These are phyloP conservation scores for Oryzias woworae DNA, from an alignment of 2,113 vertebrate species.

Conservation along the genomic window DNA sequence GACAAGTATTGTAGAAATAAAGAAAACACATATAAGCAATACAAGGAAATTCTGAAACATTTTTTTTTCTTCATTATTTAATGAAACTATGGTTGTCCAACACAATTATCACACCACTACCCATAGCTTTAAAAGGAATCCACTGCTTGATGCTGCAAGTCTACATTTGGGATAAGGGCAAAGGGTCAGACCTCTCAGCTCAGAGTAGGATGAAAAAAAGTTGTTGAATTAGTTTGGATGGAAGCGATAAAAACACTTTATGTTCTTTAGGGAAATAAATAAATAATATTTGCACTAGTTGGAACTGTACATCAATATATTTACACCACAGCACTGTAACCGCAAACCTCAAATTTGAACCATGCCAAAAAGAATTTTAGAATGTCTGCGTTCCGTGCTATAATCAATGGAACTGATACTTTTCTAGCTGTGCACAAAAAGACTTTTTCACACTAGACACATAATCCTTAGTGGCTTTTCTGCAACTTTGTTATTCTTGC, in stretches of 20 bases:
- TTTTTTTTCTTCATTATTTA: no score
- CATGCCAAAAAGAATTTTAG: constrained; percentile 2
- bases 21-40: no score
- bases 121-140: constrained; percentile 29
- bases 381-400: neutral
- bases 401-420: constrained; percentile 7
- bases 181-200: constrained; percentile 43
- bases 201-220: constrained; percentile 47
- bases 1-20: no score
- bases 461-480: constrained; percentile 45
- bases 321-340: constrained; percentile 16
- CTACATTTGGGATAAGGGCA: constrained; percentile 36
- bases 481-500: constrained; percentile 28
- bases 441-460: constrained; percentile 26
- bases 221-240: constrained; percentile 65
- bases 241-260: constrained; percentile 44
- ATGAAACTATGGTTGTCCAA: no score
- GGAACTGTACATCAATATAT: constrained; percentile 29
- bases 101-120: neutral
- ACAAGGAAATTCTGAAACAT: no score
- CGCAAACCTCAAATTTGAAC: constrained; percentile 17
- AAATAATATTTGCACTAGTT: constrained; percentile 38
- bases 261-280: constrained; percentile 28
- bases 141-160: constrained; percentile 36
- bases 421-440: constrained; percentile 3